Conservation (phyloP, 1,140 invertebrate species). For the Popillia japonica region DNA sequence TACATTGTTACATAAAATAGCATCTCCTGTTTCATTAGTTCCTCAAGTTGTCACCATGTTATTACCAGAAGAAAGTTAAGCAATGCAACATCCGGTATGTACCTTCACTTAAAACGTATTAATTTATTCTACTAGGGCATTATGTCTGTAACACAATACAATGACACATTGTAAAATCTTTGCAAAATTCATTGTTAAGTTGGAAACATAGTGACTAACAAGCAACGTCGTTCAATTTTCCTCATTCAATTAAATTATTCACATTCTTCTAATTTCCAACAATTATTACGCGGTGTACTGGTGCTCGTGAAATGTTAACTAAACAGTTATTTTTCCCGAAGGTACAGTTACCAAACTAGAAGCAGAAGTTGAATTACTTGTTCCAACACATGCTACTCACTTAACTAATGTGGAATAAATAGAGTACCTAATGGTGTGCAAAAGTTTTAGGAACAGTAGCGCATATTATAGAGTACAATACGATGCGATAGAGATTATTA, state of each 20-base stretch:
- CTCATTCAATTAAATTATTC: neutral
- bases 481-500: too few relatives aligned
- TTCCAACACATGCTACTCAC: neutral
- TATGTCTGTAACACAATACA: neutral
- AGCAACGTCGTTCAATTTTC: neutral
- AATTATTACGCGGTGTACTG: neutral
- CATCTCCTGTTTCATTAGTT: too few relatives aligned
- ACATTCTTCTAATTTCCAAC: neutral
- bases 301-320: neutral
- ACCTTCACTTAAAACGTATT: neutral
- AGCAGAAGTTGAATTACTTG: constrained; percentile 15
- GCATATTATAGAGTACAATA: too few relatives aligned
- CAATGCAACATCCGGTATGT: neutral
- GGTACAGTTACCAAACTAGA: constrained; percentile 9
- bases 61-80: neutral
- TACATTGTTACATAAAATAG: too few relatives aligned
- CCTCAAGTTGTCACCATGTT: too few relatives aligned
- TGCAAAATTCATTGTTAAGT: neutral
- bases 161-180: neutral
- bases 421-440: too few relatives aligned
- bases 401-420: too few relatives aligned
- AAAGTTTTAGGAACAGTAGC: too few relatives aligned
- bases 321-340: neutral
- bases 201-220: neutral
- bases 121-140: neutral